Conservation (phyloP, 2,888 invertebrate species). For the Proisotoma minuta region DNA sequence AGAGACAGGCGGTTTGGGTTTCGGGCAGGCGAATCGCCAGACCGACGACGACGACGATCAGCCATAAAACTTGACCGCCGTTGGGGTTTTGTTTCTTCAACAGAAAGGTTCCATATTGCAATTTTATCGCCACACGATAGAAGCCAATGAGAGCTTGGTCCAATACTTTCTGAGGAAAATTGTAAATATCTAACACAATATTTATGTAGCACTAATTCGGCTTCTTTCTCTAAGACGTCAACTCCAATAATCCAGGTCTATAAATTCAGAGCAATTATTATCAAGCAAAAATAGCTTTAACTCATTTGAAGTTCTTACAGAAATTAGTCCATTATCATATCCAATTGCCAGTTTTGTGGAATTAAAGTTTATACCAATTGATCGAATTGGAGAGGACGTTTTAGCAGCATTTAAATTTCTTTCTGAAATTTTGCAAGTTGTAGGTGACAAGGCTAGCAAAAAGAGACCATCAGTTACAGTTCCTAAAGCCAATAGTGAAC, state of each 20-base stretch:
- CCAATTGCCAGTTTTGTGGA: conserved; percentile 62
- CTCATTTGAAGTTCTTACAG: conserved; percentile 53
- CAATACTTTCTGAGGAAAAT: conserved; percentile 53
- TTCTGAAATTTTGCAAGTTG: conserved; percentile 9
- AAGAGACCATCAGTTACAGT: conserved; percentile 26
- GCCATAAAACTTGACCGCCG: conserved; percentile 36
- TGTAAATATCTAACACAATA: conserved; percentile 55
- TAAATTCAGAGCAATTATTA: neutral
- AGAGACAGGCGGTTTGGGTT: conserved; percentile 30
- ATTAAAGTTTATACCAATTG: conserved; percentile 48
- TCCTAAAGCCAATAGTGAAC: conserved; percentile 28
- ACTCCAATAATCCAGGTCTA: conserved; percentile 22
- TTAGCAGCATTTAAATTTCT: neutral
- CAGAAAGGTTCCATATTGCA: conserved; percentile 39
- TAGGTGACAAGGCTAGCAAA: conserved; percentile 17
- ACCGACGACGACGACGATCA: conserved; percentile 35
- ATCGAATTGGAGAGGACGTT: conserved; percentile 23
- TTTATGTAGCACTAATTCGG: conserved; percentile 55
- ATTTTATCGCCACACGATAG: conserved; percentile 40
- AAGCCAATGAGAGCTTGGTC: conserved; percentile 32
- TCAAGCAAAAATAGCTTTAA: conserved; percentile 4
- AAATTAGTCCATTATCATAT: conserved; percentile 60
- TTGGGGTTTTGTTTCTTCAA: conserved; percentile 29
- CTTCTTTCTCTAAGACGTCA: conserved; percentile 23
- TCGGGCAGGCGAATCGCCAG: conserved; percentile 33